Evolutionary conservation across 30 jellyfish, hydroid and myxozoan genomes (phyloP), one percentile per base, ranked within the genome.

Genomic region (Hydractinia echinata): DNA sequence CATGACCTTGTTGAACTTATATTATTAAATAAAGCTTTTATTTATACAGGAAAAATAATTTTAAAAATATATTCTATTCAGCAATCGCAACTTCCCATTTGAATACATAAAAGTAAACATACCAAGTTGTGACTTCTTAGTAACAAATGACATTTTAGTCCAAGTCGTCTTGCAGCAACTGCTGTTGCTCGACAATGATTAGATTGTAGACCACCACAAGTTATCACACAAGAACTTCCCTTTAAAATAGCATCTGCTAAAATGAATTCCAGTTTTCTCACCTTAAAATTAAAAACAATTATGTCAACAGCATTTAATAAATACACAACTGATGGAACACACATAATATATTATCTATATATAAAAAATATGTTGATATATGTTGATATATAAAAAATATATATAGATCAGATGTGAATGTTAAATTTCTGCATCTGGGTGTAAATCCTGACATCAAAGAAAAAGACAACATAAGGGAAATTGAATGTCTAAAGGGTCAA

Each of bases 121-220:
- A 67, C 78, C 78, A 13, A 21, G 21, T 67, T 21, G 51, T 67
- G 78, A 67, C 78, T 76, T 83, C 88, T 50, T 8, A 89, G 76
- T 5, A 89, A 77, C 18, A 89, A 82, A 66, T 89, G 94, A 61
- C 95, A 69, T 49, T 83, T 58, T 18, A 89, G 94, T 44, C 96
- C 96, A 30, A 83, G 77, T 30, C 64, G 81, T 15, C 67, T 84
- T 48, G 90, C 81, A 13, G 96, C 81, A 20, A 89, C 73, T 10
- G 96, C 81, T 7, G 96, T 83, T 51, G 96, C 96, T 53, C 96
- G 71, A 54, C 96, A 89, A 79, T 89, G 96, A 55, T 89, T 89
- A 53, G 96, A 89, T 76, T 89, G 90, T 4, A 89, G 72, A 6
- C 94, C 94, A 14, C 96, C 96, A 79, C 96, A 89, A 4, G 96